Conservation (phyloP, 2,113 vertebrate species). For the Cariama cristata region DNA sequence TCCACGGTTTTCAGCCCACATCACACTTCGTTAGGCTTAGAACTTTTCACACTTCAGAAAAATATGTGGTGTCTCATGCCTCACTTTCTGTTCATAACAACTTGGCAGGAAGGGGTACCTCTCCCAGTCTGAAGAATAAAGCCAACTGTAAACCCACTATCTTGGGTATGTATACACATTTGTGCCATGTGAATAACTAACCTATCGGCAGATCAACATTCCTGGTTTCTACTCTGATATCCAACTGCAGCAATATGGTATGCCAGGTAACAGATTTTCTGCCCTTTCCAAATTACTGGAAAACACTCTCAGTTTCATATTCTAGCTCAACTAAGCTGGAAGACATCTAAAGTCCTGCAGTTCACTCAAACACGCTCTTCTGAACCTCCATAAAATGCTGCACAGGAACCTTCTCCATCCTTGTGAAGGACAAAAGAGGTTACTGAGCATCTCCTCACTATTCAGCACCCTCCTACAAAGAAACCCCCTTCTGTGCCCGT, state of each 20-base stretch:
- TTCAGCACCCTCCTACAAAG: neutral
- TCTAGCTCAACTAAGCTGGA: neutral
- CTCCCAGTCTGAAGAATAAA: neutral
- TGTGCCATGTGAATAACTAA: neutral
- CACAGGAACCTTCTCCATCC: neutral
- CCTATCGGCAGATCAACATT: neutral
- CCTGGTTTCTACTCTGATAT: neutral
- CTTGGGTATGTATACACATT: neutral
- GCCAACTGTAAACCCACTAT: neutral
- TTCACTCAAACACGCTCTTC: neutral
- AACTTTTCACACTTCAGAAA: slow-evolving; percentile 13
- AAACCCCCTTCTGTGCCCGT: neutral
- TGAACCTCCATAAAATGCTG: neutral
- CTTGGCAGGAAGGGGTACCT: neutral
- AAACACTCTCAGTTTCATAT: neutral
- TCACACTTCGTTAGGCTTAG: neutral
- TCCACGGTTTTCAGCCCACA: neutral
- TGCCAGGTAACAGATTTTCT: neutral
- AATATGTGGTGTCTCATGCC: neutral
- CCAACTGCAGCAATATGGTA: neutral
- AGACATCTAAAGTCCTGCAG: neutral
- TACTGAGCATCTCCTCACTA: neutral
- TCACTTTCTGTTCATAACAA: neutral
- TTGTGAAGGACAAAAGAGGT: neutral
- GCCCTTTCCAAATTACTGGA: neutral